A percentile compares a stretch with the other conserved stretches of the same genome.
Conservation (phyloP, 2,888 invertebrate genomes). For the Drosophila niveifrons region DNA sequence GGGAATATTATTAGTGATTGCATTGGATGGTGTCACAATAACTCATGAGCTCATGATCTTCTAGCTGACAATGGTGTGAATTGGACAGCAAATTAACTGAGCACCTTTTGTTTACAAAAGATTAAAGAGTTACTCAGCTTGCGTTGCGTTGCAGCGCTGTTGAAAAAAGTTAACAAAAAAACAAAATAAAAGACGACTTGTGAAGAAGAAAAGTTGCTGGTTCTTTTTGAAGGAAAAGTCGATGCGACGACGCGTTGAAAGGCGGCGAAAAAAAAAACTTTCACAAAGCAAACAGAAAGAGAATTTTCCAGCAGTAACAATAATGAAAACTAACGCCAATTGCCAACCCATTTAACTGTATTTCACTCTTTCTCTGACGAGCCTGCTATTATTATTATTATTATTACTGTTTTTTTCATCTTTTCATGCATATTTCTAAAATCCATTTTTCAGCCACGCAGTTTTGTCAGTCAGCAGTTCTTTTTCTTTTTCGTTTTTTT, state of each 20-base stretch:
- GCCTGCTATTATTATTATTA: constrained; percentile 12
- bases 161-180: constrained; percentile 43
- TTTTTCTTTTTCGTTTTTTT: background rate
- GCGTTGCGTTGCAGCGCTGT: constrained; percentile 12
- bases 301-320: constrained; percentile 64
- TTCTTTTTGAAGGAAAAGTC: constrained; percentile 54
- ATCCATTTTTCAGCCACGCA: constrained; percentile 40
- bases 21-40: constrained; percentile 32
- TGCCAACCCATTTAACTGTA: constrained; percentile 64
- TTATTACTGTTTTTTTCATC: constrained; percentile 14
- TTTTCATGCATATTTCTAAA: constrained; percentile 17
- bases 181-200: background rate
- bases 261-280: constrained; percentile 46
- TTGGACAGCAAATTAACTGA: constrained; percentile 56
- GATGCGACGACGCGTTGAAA: constrained; percentile 25
- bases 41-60: constrained; percentile 32
- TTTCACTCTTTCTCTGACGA: constrained; percentile 12
- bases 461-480: constrained; percentile 51
- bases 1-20: constrained; percentile 16
- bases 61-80: constrained; percentile 73
- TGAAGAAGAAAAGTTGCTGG: constrained; percentile 17
- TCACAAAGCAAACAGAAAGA: constrained; percentile 51
- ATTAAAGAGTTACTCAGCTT: constrained; percentile 16
- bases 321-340: constrained; percentile 64
- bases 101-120: constrained; percentile 67